Percentiles rank a stretch among this genome's conserved stretches.
Evolutionary conservation across 2,888 invertebrate species (phyloP).

Genomic region (Galeopsomyia nigrocyanea): DNA sequence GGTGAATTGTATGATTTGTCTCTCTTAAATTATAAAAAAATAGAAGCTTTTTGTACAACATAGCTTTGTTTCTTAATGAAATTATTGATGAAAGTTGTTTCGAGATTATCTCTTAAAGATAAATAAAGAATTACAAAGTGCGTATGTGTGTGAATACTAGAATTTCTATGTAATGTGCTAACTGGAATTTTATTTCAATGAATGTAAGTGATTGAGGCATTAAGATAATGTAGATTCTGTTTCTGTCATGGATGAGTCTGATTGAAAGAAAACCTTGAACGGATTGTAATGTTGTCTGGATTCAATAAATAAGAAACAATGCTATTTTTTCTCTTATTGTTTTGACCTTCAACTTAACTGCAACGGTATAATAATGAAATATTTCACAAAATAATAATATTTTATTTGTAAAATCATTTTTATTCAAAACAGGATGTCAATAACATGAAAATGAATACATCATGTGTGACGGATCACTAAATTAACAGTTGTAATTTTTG

Average conservation of each 20-base stretch:
- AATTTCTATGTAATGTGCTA: slow-evolving; percentile 34
- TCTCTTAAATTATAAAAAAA: slow-evolving; percentile 54
- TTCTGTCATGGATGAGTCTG: slow-evolving; percentile 51
- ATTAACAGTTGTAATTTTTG: slow-evolving; percentile 16
- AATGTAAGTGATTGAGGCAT: slow-evolving; percentile 49
- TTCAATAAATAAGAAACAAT: slow-evolving; percentile 59
- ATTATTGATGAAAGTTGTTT: slow-evolving; percentile 48
- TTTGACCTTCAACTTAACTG: neutral
- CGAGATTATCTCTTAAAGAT: slow-evolving; percentile 39
- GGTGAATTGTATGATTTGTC: slow-evolving; percentile 63
- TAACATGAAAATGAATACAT: no score
- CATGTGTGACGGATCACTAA: neutral
- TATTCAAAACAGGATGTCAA: no score
- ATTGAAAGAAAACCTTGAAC: slow-evolving; percentile 50
- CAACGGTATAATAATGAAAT: neutral
- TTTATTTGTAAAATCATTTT: neutral
- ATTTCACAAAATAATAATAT: neutral
- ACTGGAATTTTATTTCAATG: slow-evolving; percentile 41
- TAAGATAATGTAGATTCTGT: slow-evolving; percentile 48
- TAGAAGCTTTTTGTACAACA: slow-evolving; percentile 53
- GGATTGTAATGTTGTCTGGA: slow-evolving; percentile 60
- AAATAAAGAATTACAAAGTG: slow-evolving; percentile 37
- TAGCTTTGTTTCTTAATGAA: slow-evolving; percentile 47
- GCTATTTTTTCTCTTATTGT: slow-evolving; percentile 34
- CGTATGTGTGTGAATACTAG: slow-evolving; percentile 41